Percentiles rank a stretch among this genome's conserved stretches.
Evolutionary conservation across 2,797 vertebrate genomes (phyloP).

Genomic region (Aratinga solstitialis): DNA sequence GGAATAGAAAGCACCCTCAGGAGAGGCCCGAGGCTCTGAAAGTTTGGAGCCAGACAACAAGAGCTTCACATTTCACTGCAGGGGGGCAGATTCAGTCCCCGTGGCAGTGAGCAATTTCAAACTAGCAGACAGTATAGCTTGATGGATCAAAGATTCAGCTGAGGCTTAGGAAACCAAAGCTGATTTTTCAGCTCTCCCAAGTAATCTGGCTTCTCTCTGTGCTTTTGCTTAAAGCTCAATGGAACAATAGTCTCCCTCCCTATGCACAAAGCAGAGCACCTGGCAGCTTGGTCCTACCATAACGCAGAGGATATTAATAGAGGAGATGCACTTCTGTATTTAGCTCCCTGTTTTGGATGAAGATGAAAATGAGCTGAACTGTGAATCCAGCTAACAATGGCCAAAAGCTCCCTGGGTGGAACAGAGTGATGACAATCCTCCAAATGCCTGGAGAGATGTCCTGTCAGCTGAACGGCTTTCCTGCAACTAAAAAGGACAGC

Average conservation of each 20-base stretch:
- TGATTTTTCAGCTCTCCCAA: background rate
- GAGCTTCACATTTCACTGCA: background rate
- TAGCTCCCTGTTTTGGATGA: background rate
- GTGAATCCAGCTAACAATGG: slow-evolving; percentile 35
- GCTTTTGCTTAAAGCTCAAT: slow-evolving; percentile 26
- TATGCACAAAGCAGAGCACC: slow-evolving; percentile 31
- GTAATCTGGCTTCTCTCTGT: slow-evolving; percentile 32
- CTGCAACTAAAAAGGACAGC: slow-evolving; percentile 20
- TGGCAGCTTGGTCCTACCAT: slow-evolving; percentile 26
- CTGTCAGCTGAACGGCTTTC: slow-evolving; percentile 1
- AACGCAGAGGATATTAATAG: background rate
- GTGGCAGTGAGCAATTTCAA: slow-evolving; percentile 32
- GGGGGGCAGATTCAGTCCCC: background rate
- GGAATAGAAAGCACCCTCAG: slow-evolving; percentile 23
- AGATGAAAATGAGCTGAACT: slow-evolving; percentile 44
- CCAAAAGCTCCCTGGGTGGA: slow-evolving; percentile 22
- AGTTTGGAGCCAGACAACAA: slow-evolving; percentile 39
- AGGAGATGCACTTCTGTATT: slow-evolving; percentile 36
- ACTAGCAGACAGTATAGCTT: background rate
- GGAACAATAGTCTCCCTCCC: slow-evolving; percentile 5
- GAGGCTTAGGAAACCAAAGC: slow-evolving; percentile 7
- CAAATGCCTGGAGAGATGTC: slow-evolving; percentile 5
- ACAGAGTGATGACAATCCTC: slow-evolving; percentile 24
- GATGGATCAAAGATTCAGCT: slow-evolving; percentile 17
- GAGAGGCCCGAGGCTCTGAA: slow-evolving; percentile 41